A percentile compares a stretch with the other conserved stretches of the same genome.
Evolutionary conservation across 2,888 invertebrate species (phyloP).

Genomic region (Stegophylla sp.): DNA sequence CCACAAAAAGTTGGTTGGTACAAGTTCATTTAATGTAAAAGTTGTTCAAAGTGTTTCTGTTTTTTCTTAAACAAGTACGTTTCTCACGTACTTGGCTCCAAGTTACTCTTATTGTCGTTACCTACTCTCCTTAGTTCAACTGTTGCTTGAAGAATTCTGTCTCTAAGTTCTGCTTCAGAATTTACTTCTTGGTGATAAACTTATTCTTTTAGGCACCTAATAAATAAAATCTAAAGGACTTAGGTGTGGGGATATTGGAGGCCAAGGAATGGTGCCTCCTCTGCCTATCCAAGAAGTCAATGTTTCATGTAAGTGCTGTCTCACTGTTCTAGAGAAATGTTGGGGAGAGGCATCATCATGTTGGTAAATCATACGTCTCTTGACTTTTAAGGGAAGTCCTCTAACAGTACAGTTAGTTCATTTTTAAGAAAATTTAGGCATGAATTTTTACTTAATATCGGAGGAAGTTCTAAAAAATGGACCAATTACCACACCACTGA

Average conservation of each 20-base stretch:
- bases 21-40: not conserved
- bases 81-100: not conserved
- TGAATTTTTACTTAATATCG: not conserved
- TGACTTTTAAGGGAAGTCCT: not conserved
- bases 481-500: too few species aligned
- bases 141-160: not conserved
- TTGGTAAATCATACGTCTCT: not conserved
- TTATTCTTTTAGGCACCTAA: constrained; percentile 23
- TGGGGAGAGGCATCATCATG: not conserved
- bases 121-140: not conserved
- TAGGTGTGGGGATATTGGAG: constrained; percentile 40
- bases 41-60: not conserved
- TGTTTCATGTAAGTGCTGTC: not conserved
- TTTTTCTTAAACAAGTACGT: not conserved
- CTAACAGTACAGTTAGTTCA: not conserved
- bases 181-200: not conserved
- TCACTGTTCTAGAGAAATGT: not conserved
- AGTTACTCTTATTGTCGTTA: not conserved
- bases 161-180: constrained; percentile 5
- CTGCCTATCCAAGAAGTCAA: not conserved
- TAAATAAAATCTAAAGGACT: constrained; percentile 45
- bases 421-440: not conserved
- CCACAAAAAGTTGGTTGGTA: not conserved
- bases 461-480: not conserved
- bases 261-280: constrained; percentile 49